phyloP scores from a whole-genome alignment of 2,888 invertebrate genomes.

The Erannis defoliaria region DNA sequence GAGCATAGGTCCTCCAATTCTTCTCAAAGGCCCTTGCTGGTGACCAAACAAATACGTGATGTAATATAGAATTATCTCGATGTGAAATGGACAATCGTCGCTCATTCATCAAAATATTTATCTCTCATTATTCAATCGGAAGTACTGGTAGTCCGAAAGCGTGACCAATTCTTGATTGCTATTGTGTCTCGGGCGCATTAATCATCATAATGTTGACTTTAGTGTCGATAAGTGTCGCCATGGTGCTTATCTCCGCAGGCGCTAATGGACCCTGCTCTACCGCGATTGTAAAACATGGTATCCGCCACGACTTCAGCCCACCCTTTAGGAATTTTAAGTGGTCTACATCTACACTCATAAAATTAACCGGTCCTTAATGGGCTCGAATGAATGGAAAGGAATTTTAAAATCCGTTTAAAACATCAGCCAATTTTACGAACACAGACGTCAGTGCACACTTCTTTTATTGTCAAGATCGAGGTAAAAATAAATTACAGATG shows the following conservation, averaged over 20 bases:
- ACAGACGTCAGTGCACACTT: constrained; percentile 42
- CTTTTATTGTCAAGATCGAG: constrained; percentile 46
- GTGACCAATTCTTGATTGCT: constrained; percentile 17
- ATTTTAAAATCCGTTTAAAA: constrained; percentile 66
- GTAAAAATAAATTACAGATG: constrained; percentile 45
- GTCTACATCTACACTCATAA: constrained; percentile 65
- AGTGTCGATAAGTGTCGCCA: constrained; percentile 61
- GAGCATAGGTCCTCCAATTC: too few relatives aligned
- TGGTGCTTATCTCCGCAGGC: constrained; percentile 65
- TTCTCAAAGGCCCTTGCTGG: too few relatives aligned
- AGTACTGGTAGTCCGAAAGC: constrained; percentile 7
- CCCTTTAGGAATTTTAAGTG: constrained; percentile 68
- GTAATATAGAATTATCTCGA: background rate
- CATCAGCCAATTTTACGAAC: constrained; percentile 58
- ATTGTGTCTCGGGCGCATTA: constrained; percentile 49
- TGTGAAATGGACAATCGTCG: background rate
- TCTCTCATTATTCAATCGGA: constrained; percentile 22
- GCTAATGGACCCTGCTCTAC: constrained; percentile 70
- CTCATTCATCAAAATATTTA: constrained; percentile 7
- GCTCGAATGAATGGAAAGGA: constrained; percentile 63
- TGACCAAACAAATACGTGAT: too few relatives aligned
- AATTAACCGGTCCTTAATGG: constrained; percentile 72
- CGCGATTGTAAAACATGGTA: constrained; percentile 69
- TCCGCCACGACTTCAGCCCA: constrained; percentile 74
- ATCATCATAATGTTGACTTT: constrained; percentile 60